A percentile compares a stretch with the other conserved stretches of the same genome.
Evolutionary conservation across 2,113 vertebrate genomes (phyloP).

Genomic region (Noturus placidus): DNA sequence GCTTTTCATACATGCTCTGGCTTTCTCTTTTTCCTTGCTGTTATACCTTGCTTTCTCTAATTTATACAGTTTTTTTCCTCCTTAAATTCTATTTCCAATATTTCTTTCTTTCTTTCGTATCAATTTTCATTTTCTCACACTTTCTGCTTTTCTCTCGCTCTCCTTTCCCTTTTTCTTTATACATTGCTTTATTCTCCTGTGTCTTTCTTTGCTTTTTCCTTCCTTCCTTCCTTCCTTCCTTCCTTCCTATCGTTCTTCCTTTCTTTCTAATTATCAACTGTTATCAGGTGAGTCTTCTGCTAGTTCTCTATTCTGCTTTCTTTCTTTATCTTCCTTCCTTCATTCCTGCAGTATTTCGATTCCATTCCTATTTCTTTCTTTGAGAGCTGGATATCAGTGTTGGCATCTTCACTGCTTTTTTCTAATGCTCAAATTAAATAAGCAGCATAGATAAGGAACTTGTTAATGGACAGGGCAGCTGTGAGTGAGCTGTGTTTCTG

Average conservation of each 20-base stretch:
- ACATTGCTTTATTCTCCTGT: not conserved
- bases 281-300: not conserved
- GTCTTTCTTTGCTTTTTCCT: not conserved
- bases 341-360: not conserved
- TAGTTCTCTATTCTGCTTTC: not conserved
- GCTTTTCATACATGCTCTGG: not conserved
- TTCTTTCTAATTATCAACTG: not conserved
- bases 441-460: not conserved
- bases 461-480: constrained; percentile 12
- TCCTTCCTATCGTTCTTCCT: not conserved
- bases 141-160: not conserved
- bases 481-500: not conserved
- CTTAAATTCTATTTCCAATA: not conserved
- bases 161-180: not conserved
- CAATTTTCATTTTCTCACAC: no score
- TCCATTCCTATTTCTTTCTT: not conserved
- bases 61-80: not conserved
- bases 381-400: not conserved
- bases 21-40: not conserved
- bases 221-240: not conserved
- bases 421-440: not conserved
- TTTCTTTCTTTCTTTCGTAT: not conserved
- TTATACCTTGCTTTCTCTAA: not conserved
- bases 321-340: not conserved
- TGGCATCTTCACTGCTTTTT: not conserved